Evolutionary conservation across 2,113 vertebrate genomes (phyloP), one percentile per base, ranked within the genome.

Genomic region (Tragelaphus strepsiceros): DNA sequence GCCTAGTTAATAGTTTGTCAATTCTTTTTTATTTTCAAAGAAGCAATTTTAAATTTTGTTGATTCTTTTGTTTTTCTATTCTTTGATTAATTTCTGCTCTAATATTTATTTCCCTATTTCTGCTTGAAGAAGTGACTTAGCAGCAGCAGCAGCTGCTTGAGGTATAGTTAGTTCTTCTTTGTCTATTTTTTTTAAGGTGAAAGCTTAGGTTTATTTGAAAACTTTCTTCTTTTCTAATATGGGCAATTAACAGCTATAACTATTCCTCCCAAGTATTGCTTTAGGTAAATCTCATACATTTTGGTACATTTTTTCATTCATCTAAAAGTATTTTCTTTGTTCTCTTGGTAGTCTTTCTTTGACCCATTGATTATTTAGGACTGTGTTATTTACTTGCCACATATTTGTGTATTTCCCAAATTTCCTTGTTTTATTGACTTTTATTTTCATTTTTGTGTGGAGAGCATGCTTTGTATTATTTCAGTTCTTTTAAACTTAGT

Each of bases 381-480:
- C 15, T 83, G n/a, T n/a, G 46, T 83, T 24, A 43, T 71, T 92
- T 88, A 83, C 59, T 74, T 93, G 84, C 35, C 43, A 94, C 43
- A 61, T 67, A 81, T 87, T 86, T 86, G 53, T 67, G 13, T 71
- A 81, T 93, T 91, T 39, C 59, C 88, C 43, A 94, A 64, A 71
- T 91, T 86, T 91, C 24, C 51, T 91, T 86, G 5, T 96, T 81
- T 91, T 59, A 71, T 91, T 67, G 43, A 91, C n/a, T 93, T 96
- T 94, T 90, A 64, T 56, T 84, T 84, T 85, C 80, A 86, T 86
- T 87, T 87, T 87, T 94, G 43, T 87, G n/a, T 91, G n/a, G 51
- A 88, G n/a, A 67, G 53, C 88, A 61, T 51, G 83, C 43, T 95
- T 90, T 84, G 88, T 90, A 26, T 85, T 85, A 90, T 84, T 95